Percentiles rank a stretch among this genome's conserved stretches.
These are phyloP conservation scores for Corapipo altera DNA, from an alignment of 2,113 vertebrate genomes.

Conservation along the genomic window DNA sequence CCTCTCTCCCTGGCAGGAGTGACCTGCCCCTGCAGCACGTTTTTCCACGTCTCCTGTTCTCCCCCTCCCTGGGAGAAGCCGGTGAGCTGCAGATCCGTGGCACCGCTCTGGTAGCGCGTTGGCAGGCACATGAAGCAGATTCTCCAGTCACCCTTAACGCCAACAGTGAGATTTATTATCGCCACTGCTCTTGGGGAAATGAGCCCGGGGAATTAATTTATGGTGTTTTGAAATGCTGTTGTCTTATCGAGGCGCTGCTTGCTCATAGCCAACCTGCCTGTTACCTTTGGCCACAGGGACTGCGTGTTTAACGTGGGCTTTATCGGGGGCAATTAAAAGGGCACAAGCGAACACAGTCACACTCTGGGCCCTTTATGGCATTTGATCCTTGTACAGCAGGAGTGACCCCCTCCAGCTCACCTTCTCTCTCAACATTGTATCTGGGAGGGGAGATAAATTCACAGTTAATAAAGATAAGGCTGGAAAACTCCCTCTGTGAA, in stretches of 20 bases:
- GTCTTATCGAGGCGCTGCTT: slow-evolving; percentile 63
- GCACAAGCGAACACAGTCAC: slow-evolving; percentile 48
- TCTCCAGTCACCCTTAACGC: slow-evolving; percentile 42
- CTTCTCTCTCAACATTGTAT: slow-evolving; percentile 66
- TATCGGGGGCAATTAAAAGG: slow-evolving; percentile 62
- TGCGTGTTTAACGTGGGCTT: slow-evolving; percentile 61
- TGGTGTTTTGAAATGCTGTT: slow-evolving; percentile 71
- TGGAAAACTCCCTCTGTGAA: slow-evolving; percentile 41
- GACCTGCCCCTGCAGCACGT: background rate
- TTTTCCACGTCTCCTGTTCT: background rate
- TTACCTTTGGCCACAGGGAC: slow-evolving; percentile 77
- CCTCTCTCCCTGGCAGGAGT: background rate
- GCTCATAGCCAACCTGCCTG: slow-evolving; percentile 61
- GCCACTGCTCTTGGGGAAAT: slow-evolving; percentile 43
- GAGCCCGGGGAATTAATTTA: slow-evolving; percentile 70
- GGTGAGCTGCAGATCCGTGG: background rate
- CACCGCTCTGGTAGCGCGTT: slow-evolving; percentile 1
- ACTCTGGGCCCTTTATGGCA: slow-evolving; percentile 62
- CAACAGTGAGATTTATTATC: slow-evolving; percentile 64
- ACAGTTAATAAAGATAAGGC: slow-evolving; percentile 83
- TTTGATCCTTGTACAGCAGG: slow-evolving; percentile 67
- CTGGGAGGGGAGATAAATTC: slow-evolving; percentile 75
- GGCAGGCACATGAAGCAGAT: background rate
- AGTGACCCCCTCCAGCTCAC: slow-evolving; percentile 58
- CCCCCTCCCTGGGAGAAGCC: background rate